Evolutionary conservation across 2,113 vertebrate genomes (phyloP).

Genomic region (Condylura cristata): DNA sequence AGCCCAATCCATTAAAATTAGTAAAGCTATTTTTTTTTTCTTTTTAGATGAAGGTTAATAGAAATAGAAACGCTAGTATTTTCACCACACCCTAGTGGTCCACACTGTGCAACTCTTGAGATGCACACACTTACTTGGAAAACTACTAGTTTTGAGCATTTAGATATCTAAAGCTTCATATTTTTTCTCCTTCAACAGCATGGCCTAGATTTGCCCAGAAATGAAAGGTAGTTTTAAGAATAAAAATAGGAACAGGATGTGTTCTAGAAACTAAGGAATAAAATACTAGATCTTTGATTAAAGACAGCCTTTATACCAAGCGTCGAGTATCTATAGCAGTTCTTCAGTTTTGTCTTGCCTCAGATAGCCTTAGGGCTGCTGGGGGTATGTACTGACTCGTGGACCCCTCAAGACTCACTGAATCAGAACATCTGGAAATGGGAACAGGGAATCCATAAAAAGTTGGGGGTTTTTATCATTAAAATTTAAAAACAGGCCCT

Average conservation of each 20-base stretch:
- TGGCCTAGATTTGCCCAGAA: conserved; percentile 42
- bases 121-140: not conserved
- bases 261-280: conserved; percentile 43
- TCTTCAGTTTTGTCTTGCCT: not conserved
- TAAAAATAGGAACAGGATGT: not conserved
- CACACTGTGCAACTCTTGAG: not conserved
- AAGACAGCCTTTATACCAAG: not conserved
- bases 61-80: not conserved
- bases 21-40: not conserved
- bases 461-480: not conserved
- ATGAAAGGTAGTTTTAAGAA: conserved; percentile 32
- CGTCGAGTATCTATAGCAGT: not conserved
- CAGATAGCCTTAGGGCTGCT: not conserved
- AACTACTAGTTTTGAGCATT: not conserved
- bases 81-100: accelerated
- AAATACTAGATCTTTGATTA: not conserved
- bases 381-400: not conserved
- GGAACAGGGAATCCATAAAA: not conserved
- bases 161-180: not conserved
- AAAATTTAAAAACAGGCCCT: not conserved
- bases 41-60: conserved; percentile 11
- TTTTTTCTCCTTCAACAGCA: not conserved
- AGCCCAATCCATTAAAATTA: not conserved
- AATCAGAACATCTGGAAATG: not conserved
- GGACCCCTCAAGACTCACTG: not conserved